phyloP scores from a whole-genome alignment of 2,113 vertebrate species.

The Cynocephalus volans region DNA sequence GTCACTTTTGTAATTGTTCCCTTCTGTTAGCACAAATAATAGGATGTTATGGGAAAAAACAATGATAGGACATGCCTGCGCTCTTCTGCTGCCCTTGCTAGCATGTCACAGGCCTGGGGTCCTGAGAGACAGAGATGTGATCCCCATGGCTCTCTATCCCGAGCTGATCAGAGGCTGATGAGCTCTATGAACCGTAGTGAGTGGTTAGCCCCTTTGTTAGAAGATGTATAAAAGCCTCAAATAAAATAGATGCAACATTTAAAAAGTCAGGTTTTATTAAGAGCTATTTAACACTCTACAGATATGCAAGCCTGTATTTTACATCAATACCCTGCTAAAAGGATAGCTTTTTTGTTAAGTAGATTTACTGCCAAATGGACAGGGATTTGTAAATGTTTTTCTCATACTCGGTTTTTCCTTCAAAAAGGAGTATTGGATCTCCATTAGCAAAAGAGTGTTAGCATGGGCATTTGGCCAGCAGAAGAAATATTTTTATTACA shows the following conservation, averaged over 20 bases:
- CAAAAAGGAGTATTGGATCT: conserved; percentile 72
- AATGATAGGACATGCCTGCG: fast-evolving
- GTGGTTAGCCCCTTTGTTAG: neutral
- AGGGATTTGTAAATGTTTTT: conserved; percentile 61
- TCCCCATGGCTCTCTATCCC: neutral
- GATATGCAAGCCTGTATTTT: neutral
- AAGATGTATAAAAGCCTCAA: neutral
- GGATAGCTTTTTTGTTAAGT: conserved; percentile 42
- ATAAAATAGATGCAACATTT: neutral
- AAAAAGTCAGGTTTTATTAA: conserved; percentile 38
- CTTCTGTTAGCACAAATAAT: neutral
- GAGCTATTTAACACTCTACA: neutral
- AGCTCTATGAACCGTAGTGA: neutral
- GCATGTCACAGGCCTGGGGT: neutral
- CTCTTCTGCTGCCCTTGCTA: neutral
- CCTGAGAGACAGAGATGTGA: neutral
- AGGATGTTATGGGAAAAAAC: fast-evolving
- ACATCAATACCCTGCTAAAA: conserved; percentile 17
- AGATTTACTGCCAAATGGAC: conserved; percentile 28
- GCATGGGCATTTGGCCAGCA: conserved; percentile 69
- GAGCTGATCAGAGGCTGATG: neutral
- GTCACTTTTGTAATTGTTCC: neutral
- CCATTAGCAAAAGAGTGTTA: conserved; percentile 77
- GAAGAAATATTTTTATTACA: conserved; percentile 80
- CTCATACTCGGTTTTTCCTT: conserved; percentile 57